Percentiles rank a stretch among this genome's conserved stretches.
These are phyloP conservation scores for Halictus rubicundus DNA, from an alignment of 1,140 invertebrate species.

Conservation along the genomic window DNA sequence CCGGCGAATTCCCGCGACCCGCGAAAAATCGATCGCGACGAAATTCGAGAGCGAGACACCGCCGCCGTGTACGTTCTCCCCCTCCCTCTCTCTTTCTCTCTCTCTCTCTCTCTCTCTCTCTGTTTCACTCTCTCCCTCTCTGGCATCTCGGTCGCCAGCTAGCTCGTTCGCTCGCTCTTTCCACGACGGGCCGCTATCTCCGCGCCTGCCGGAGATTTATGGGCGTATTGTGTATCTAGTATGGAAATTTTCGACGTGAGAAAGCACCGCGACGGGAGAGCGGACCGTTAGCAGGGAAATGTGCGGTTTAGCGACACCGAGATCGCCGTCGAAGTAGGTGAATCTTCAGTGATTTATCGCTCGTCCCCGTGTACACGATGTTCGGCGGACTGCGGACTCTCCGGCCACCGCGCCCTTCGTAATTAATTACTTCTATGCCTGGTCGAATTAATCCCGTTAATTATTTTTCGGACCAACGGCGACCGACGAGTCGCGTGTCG, in stretches of 20 bases:
- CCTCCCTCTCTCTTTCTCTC: no score
- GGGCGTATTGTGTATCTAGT: constrained; percentile 47
- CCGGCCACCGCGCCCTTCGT: constrained; percentile 16
- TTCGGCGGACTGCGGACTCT: constrained; percentile 25
- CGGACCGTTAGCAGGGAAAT: constrained; percentile 26
- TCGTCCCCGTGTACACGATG: constrained; percentile 22
- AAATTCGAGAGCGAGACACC: constrained; percentile 45
- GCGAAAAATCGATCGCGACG: constrained; percentile 49
- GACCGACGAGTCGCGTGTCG: background rate
- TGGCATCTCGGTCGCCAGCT: background rate
- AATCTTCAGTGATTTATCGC: constrained; percentile 49
- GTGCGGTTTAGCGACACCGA: constrained; percentile 50
- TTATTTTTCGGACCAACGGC: constrained; percentile 16
- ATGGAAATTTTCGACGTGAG: constrained; percentile 54
- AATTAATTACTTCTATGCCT: constrained; percentile 39
- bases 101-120: no score
- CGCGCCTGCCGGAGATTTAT: constrained; percentile 33
- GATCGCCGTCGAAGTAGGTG: constrained; percentile 30
- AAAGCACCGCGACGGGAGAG: constrained; percentile 35
- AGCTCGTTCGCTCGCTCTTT: background rate
- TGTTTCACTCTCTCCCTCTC: background rate
- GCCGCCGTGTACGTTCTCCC: background rate
- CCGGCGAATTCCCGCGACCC: constrained; percentile 17
- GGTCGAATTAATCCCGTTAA: constrained; percentile 30
- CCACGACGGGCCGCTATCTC: background rate